phyloP scores from a whole-genome alignment of 1,140 invertebrate species.

The Steinernema feltiae region DNA sequence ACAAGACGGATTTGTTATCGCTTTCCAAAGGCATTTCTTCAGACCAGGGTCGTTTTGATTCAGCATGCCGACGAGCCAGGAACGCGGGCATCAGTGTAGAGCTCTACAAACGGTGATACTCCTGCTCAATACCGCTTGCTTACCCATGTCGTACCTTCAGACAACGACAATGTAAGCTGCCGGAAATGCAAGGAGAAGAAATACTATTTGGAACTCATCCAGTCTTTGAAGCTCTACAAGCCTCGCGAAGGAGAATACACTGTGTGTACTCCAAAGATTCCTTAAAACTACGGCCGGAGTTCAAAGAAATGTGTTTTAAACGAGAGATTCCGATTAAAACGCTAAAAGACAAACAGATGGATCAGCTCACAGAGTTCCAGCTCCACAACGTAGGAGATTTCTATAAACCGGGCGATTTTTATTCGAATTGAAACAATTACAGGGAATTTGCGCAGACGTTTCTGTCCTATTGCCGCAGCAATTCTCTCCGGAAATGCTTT shows the following conservation, averaged over 20 bases:
- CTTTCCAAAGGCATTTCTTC: not conserved
- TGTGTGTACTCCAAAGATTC: not conserved
- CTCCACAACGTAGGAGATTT: not conserved
- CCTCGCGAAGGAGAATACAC: not conserved
- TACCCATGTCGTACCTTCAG: not conserved
- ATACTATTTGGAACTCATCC: not conserved
- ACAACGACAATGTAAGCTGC: not conserved
- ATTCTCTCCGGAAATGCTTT: not conserved
- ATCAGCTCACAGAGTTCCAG: not conserved
- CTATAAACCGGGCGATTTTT: no score
- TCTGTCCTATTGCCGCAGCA: not conserved
- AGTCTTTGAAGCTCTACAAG: not conserved
- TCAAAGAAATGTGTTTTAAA: not conserved
- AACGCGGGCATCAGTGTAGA: not conserved
- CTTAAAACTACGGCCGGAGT: not conserved
- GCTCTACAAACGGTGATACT: not conserved
- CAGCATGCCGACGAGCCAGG: not conserved
- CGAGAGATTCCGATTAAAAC: not conserved
- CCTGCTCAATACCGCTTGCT: not conserved
- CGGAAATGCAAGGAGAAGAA: not conserved
- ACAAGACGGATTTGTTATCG: not conserved
- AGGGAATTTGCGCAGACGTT: not conserved
- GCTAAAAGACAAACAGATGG: not conserved
- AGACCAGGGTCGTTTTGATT: not conserved
- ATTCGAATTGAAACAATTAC: not conserved